Conservation (phyloP, 2,113 vertebrate species). For the Donacobius atricapilla region DNA sequence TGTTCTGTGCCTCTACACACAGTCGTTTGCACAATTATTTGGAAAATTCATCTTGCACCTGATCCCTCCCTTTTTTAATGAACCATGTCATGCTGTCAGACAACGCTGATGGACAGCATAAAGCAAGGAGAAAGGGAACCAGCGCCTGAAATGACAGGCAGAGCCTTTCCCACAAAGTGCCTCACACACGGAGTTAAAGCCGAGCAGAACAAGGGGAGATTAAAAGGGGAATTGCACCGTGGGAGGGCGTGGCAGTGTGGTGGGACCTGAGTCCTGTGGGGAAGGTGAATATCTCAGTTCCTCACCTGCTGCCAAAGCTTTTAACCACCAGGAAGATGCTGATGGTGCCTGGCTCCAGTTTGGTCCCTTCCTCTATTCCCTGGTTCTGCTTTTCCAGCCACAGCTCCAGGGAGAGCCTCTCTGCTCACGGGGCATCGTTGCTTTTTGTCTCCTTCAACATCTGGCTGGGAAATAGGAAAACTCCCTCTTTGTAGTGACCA, state of each 20-base stretch:
- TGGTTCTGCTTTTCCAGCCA: not conserved
- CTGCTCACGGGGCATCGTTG: rapidly evolving
- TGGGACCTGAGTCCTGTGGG: not conserved
- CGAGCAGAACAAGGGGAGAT: not conserved
- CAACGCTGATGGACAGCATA: not conserved
- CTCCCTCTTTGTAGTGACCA: not conserved
- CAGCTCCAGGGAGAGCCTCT: not conserved
- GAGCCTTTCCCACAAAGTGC: not conserved
- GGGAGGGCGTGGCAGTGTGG: not conserved
- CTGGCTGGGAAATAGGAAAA: not conserved
- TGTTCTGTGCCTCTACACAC: not conserved
- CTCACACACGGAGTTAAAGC: not conserved
- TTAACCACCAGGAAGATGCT: not conserved
- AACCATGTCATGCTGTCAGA: rapidly evolving
- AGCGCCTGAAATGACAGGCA: not conserved
- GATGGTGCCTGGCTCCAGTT: not conserved
- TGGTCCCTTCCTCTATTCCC: not conserved
- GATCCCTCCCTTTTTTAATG: not conserved
- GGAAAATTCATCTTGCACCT: not conserved
- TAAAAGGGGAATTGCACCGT: not conserved
- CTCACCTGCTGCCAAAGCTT: not conserved
- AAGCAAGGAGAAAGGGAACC: not conserved
- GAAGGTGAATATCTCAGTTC: not conserved
- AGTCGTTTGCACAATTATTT: not conserved
- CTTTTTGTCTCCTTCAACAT: not conserved